phyloP scores from a whole-genome alignment of 2,797 vertebrate genomes.

The Lagocephalus sceleratus region DNA sequence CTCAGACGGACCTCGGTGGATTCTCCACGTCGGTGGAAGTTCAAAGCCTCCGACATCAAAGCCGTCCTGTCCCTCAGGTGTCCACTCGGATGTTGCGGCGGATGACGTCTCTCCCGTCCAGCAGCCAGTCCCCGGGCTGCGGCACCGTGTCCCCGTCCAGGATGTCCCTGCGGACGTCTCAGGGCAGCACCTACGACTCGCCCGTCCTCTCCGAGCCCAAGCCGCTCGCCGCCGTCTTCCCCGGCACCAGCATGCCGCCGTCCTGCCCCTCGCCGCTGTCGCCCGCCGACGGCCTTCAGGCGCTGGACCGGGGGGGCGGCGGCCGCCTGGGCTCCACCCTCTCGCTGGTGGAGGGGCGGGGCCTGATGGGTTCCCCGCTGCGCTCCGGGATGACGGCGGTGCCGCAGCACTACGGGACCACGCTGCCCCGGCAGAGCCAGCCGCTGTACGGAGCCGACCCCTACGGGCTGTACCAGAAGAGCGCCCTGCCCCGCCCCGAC shows the following conservation, averaged over 20 bases:
- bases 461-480: constrained; percentile 92
- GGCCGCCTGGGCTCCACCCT: constrained; percentile 82
- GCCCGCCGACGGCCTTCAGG: constrained; percentile 45
- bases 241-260: constrained; percentile 86
- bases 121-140: constrained; percentile 91
- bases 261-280: constrained; percentile 74
- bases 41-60: not conserved
- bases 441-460: constrained; percentile 84
- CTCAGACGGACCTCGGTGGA: too few relatives aligned
- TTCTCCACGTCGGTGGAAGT: too few relatives aligned
- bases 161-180: constrained; percentile 86
- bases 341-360: constrained; percentile 79
- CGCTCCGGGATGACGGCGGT: constrained; percentile 89
- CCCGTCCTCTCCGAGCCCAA: constrained; percentile 85
- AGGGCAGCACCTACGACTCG: constrained; percentile 89
- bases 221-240: constrained; percentile 80
- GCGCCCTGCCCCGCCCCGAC: constrained; percentile 90
- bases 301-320: constrained; percentile 63
- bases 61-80: constrained; percentile 25
- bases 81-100: constrained; percentile 83
- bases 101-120: constrained; percentile 91
- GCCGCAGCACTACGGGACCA: constrained; percentile 90
- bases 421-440: constrained; percentile 81
- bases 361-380: constrained; percentile 82
- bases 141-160: constrained; percentile 82